Evolutionary conservation across 2,797 vertebrate genomes (phyloP), one percentile per base, ranked within the genome.

Genomic region (Ctenochaetus hawaiiensis): DNA sequence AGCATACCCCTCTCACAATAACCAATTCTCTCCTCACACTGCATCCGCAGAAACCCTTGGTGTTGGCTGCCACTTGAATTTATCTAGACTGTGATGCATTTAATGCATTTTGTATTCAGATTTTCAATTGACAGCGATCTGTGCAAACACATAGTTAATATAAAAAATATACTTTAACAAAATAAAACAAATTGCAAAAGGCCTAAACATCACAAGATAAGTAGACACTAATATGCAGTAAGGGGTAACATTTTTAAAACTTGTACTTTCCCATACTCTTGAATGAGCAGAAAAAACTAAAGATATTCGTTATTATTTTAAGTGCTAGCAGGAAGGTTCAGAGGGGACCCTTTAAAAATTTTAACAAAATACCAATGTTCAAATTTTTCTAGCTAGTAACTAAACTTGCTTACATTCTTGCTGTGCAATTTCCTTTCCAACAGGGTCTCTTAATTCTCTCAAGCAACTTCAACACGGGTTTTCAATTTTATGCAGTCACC

Each of bases 1-100:
- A 70, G 93, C 87, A 89, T 64, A 93, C 81, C 89, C 90, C 84
- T 79, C 84, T 84, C 92, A 96, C 95, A 96, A 95, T 94, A 91
- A 92, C 84, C 84, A 82, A 83, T 93, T 93, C 89, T 93, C 90
- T 86, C 77, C 70, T 77, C 87, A 85, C 82, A 81, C 83, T 81
- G 88, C 91, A 54, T 73, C 86, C 64, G 80, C 67, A 77, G 41
- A 82, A 76, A 82, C 61, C 72, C 52, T 66, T 20, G 14, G 85
- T 63, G 81, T 89, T 75, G 75, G 82, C 89, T 90, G 90, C 92
- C 86, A 90, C 77, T 89, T 81, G 82, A 74, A 92, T 92, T 93
- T 87, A 73, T 75, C 74, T 86, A 69, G 73, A 89, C 72, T 84
- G 66, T 47, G 77, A 86, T 66, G 72, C 70, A 80, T 70, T 85